Evolutionary conservation across 2,113 vertebrate genomes (phyloP), one percentile per base, ranked within the genome.

Genomic region (Romanogobio albipinnatus): DNA sequence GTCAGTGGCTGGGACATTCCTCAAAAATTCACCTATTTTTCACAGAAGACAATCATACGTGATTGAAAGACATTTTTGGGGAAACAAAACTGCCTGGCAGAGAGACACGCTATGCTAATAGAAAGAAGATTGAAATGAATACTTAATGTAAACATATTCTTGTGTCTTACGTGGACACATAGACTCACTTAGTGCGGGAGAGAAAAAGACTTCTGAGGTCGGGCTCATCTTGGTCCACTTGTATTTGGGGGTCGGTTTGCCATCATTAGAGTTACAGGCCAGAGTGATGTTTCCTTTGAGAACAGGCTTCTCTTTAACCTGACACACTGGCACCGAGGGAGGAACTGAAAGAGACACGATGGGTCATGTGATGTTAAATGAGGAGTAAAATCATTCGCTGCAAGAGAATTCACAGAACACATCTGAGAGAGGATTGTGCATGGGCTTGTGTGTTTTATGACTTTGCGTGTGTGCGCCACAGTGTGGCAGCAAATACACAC

Each of bases 251-350:
- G 61, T 3, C 0, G 97, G 97, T 29, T 97, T 97, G 77, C 97
- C 97, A 80, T 93, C 87, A 4, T 81, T 76, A 24, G 96, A 97
- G 43, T 19, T 47, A 88, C 97, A 99, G 89, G 53, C 96, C 91
- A 98, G 51, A 19, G 96, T 98, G 75, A 98, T 91, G 0, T 98
- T 97, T 73, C 92, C 91, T 24, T 96, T 97, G 84, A 94, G 83
- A 9, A 89, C 26, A 0, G 96, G 92, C 62, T 45, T 91, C 3
- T 96, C 96, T 0, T 89, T 90, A 13, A 97, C 62, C 0, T 22
- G 91, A 87, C 98, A 99, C 79, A 89, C 82, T 0, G 97, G 97
- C 15, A 89, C 0, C 0, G 94, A 92, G 1, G 98, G 98, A 0
- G 96, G 96, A 74, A 98, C 98, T 98, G 92, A 1, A 51, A 84